Evolutionary conservation across 2,888 invertebrate species (phyloP).

Genomic region (Troides aeacus): DNA sequence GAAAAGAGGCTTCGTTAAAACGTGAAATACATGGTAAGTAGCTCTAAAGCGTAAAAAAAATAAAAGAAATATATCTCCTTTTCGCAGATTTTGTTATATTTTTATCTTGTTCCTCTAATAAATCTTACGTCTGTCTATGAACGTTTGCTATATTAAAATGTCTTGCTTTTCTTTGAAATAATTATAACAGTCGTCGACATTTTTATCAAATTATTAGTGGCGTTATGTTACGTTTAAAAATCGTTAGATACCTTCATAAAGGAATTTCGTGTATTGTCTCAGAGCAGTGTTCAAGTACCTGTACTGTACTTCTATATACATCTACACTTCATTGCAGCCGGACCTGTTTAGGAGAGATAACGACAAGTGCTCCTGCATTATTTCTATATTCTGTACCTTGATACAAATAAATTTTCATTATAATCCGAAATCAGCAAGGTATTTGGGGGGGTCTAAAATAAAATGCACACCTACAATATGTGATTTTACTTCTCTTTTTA

Average conservation of each 20-base stretch:
- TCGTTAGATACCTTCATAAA: not conserved
- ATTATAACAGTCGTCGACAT: not conserved
- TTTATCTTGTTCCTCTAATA: too few relatives aligned
- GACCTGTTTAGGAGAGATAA: not conserved
- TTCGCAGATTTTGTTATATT: too few relatives aligned
- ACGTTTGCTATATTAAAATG: too few relatives aligned
- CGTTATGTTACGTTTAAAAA: too few relatives aligned
- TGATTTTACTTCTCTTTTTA: too few relatives aligned
- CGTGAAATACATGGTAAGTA: not conserved
- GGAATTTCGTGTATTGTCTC: not conserved
- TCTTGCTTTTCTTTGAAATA: not conserved
- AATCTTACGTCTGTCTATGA: too few relatives aligned
- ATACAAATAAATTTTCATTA: not conserved
- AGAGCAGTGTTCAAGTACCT: not conserved
- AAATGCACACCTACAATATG: too few relatives aligned
- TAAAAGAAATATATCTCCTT: not conserved
- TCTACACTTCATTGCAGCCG: not conserved
- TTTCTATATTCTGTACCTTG: not conserved
- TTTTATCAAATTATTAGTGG: not conserved
- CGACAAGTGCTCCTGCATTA: not conserved
- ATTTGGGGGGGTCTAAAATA: too few relatives aligned
- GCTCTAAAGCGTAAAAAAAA: not conserved
- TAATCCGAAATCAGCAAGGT: not conserved
- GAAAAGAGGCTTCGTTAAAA: constrained; percentile 11
- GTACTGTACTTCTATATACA: not conserved